Conservation (phyloP, 2,888 invertebrate species). For the Bellardia bayeri region DNA sequence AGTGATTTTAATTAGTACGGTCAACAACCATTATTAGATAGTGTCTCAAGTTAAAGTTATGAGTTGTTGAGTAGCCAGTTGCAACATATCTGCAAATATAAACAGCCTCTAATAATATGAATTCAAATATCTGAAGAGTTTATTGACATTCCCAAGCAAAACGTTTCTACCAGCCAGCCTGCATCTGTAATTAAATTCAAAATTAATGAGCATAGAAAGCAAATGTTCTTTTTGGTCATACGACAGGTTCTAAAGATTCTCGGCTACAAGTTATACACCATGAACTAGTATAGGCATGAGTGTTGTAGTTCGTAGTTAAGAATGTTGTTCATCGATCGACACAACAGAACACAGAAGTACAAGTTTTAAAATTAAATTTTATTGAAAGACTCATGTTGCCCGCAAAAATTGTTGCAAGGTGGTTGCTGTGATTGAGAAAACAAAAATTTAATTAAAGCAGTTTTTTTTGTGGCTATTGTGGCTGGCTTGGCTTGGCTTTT, state of each 20-base stretch:
- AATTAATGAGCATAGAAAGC: background rate
- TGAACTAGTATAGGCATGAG: background rate
- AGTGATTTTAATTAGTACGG: background rate
- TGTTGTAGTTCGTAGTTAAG: background rate
- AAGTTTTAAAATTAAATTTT: slow-evolving; percentile 50
- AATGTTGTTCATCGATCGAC: background rate
- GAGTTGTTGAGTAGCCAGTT: background rate
- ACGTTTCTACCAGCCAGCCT: background rate
- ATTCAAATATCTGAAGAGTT: background rate
- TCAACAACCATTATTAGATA: slow-evolving; percentile 4
- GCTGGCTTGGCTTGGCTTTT: slow-evolving; percentile 24
- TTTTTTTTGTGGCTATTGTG: background rate
- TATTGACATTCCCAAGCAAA: background rate
- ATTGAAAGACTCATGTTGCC: slow-evolving; percentile 24
- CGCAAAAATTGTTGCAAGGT: slow-evolving; percentile 26
- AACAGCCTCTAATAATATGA: background rate
- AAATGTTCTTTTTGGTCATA: background rate
- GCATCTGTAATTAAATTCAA: background rate
- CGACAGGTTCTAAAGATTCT: background rate
- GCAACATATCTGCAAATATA: background rate
- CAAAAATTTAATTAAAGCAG: slow-evolving; percentile 49
- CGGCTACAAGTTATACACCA: too few relatives aligned
- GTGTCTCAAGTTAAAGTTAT: background rate
- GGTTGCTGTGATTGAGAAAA: slow-evolving; percentile 47
- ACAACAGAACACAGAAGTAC: background rate